phyloP scores from a whole-genome alignment of 2,113 vertebrate species.

The Tenebrosternarchus preto region DNA sequence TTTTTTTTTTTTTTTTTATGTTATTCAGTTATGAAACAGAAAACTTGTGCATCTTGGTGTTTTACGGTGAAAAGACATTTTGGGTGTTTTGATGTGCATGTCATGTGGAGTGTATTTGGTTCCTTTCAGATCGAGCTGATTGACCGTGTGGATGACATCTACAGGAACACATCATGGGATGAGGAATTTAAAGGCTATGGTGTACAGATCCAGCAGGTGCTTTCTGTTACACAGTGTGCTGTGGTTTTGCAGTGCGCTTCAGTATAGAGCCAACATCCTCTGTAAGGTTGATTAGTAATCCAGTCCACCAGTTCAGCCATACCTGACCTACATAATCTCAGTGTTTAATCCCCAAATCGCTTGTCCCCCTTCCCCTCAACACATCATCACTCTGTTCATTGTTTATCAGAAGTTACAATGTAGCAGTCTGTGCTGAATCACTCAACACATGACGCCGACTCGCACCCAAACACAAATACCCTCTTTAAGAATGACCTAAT shows the following conservation, averaged over 20 bases:
- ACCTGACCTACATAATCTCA: too few relatives aligned
- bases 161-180: conserved; percentile 94
- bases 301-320: too few relatives aligned
- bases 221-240: background rate
- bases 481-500: background rate
- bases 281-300: background rate
- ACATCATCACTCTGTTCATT: background rate
- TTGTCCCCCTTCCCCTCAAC: too few relatives aligned
- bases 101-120: background rate
- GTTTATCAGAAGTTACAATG: background rate
- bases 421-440: background rate
- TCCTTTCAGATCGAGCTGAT: conserved; percentile 90
- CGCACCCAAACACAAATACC: background rate
- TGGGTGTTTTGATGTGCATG: background rate
- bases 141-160: conserved; percentile 98
- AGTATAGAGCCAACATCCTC: background rate
- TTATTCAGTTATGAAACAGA: too few relatives aligned
- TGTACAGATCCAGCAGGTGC: conserved; percentile 96
- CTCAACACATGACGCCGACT: background rate
- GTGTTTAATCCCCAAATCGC: background rate
- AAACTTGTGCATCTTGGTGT: background rate
- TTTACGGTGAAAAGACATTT: background rate
- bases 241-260: background rate
- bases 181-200: conserved; percentile 91
- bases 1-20: too few relatives aligned